Conservation (phyloP, 2,888 invertebrate species). For the Graphium colonna region DNA sequence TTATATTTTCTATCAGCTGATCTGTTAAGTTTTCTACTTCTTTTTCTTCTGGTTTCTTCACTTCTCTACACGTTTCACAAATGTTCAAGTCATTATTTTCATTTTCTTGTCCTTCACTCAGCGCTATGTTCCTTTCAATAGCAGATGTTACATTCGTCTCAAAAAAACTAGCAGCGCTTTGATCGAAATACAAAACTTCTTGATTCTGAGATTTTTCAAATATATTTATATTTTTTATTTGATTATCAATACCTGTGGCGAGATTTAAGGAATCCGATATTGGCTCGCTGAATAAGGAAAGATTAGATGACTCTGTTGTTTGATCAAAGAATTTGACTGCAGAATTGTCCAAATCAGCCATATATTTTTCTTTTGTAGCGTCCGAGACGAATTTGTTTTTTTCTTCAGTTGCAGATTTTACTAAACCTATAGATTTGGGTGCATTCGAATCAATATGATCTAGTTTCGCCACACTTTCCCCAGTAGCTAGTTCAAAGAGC, state of each 20-base stretch:
- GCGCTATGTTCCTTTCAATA: not conserved
- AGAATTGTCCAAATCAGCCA: constrained; percentile 3
- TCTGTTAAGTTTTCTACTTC: constrained; percentile 52
- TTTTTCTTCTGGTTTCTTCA: constrained; percentile 49
- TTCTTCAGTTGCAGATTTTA: not conserved
- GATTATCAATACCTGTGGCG: not conserved
- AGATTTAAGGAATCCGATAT: not conserved
- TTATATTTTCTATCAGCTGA: constrained; percentile 67
- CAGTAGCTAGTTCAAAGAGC: not conserved
- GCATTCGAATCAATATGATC: not conserved
- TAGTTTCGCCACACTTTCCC: not conserved
- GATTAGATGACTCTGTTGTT: not conserved
- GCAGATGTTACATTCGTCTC: constrained; percentile 6
- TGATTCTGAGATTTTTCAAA: not conserved
- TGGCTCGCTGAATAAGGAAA: constrained; percentile 2
- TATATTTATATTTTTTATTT: not conserved
- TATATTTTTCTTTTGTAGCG: constrained; percentile 12
- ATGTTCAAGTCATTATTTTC: constrained; percentile 50
- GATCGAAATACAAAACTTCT: not conserved
- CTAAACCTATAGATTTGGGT: not conserved
- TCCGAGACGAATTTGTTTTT: not conserved
- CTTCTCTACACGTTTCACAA: constrained; percentile 63
- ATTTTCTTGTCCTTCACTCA: constrained; percentile 24
- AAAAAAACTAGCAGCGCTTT: constrained; percentile 20
- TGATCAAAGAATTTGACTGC: constrained; percentile 3